Evolutionary conservation across 2,888 invertebrate species (phyloP).

Genomic region (Coleophora flavipennella): DNA sequence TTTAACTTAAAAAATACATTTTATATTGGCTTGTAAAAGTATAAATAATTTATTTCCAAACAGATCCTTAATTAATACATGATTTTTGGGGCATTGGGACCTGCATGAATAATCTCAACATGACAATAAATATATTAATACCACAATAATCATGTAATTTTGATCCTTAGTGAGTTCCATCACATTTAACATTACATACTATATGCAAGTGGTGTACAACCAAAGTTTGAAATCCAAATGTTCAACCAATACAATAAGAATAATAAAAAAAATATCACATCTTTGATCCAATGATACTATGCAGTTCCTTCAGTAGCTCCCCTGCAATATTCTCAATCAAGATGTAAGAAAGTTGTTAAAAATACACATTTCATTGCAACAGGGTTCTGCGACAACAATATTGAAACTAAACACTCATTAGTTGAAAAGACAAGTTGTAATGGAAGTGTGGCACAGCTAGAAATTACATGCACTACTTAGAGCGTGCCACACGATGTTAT

Average conservation of each 20-base stretch:
- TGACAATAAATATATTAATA: constrained; percentile 17
- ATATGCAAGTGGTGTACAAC: constrained; percentile 19
- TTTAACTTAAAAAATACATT: constrained; percentile 15
- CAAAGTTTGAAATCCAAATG: constrained; percentile 19
- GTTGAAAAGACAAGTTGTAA: constrained; percentile 45
- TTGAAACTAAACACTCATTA: constrained; percentile 49
- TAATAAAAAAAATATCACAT: constrained; percentile 64
- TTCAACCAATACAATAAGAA: constrained; percentile 6
- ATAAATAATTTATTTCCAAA: no score
- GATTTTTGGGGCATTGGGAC: constrained; percentile 54
- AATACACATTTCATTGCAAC: constrained; percentile 24
- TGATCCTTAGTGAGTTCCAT: neutral
- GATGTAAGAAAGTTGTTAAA: constrained; percentile 21
- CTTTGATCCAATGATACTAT: constrained; percentile 60
- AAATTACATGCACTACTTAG: constrained; percentile 50
- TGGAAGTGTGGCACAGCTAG: constrained; percentile 47
- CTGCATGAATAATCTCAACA: constrained; percentile 52
- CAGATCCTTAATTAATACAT: constrained; percentile 8
- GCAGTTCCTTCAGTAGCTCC: constrained; percentile 48
- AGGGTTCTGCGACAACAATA: constrained; percentile 31
- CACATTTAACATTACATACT: neutral
- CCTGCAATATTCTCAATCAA: constrained; percentile 30
- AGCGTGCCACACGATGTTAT: constrained; percentile 36
- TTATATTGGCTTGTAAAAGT: constrained; percentile 9
- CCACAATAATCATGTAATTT: constrained; percentile 14